A percentile compares a stretch with the other conserved stretches of the same genome.
Evolutionary conservation across 1,140 invertebrate species (phyloP).

Genomic region (Sycophaga agraensis): DNA sequence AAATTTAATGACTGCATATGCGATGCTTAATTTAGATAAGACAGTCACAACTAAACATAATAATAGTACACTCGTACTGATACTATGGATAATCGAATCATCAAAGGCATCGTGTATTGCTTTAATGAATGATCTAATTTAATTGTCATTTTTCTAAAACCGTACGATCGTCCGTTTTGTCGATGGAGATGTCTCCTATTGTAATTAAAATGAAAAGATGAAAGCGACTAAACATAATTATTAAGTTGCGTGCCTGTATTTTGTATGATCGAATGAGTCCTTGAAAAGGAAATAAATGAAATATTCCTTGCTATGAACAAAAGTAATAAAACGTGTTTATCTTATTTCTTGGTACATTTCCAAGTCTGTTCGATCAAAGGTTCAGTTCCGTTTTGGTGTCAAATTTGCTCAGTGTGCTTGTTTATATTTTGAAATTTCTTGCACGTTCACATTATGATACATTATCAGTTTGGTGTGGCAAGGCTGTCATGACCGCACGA

Average conservation of each 20-base stretch:
- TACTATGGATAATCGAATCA: not conserved
- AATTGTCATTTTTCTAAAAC: slow-evolving; percentile 13
- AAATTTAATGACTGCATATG: slow-evolving; percentile 28
- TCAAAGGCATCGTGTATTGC: slow-evolving; percentile 21
- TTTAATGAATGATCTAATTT: slow-evolving; percentile 20
- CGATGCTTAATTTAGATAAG: slow-evolving; percentile 16
- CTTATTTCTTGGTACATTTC: slow-evolving; percentile 61
- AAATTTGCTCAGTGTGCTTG: slow-evolving; percentile 64
- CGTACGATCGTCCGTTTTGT: not conserved
- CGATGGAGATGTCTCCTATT: slow-evolving; percentile 30
- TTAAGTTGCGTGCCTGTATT: slow-evolving; percentile 58
- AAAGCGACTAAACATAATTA: slow-evolving; percentile 32
- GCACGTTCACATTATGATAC: slow-evolving; percentile 29
- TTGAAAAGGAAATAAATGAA: slow-evolving; percentile 54
- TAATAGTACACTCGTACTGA: not conserved
- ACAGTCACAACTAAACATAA: not conserved
- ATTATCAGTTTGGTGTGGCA: slow-evolving; percentile 61
- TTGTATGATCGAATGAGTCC: slow-evolving; percentile 56
- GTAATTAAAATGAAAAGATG: slow-evolving; percentile 36
- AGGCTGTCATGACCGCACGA: slow-evolving; percentile 57
- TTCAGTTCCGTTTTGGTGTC: slow-evolving; percentile 66
- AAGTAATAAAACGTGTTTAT: slow-evolving; percentile 46
- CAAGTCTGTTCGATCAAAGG: slow-evolving; percentile 60
- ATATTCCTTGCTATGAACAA: slow-evolving; percentile 55
- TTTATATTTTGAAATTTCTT: slow-evolving; percentile 54